A percentile compares a stretch with the other conserved stretches of the same genome.
Conservation (phyloP, 1,140 invertebrate species). For the Drosophila oshimai region DNA sequence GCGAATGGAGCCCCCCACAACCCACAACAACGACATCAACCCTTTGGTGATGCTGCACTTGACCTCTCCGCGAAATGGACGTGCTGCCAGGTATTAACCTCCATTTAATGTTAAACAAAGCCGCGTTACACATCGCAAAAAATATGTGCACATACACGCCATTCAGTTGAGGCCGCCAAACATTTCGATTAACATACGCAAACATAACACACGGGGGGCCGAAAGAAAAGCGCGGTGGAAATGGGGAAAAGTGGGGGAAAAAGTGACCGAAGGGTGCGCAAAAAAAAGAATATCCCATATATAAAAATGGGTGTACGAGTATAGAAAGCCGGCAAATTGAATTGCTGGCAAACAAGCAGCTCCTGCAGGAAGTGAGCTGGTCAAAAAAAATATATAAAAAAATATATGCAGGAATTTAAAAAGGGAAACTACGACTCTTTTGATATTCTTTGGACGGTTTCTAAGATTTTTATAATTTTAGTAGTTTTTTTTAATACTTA, state of each 20-base stretch:
- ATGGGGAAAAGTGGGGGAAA: neutral
- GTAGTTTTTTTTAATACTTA: too few species aligned
- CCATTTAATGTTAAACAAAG: conserved; percentile 81
- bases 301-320: neutral
- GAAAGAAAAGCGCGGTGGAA: neutral
- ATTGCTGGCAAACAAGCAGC: conserved; percentile 62
- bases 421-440: neutral
- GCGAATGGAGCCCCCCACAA: conserved; percentile 4
- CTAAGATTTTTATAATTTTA: neutral
- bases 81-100: conserved; percentile 82
- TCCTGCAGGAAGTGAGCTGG: conserved; percentile 34
- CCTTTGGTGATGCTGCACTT: conserved; percentile 52
- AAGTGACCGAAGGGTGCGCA: neutral
- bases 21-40: too few species aligned
- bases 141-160: neutral
- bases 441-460: neutral
- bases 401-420: neutral
- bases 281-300: conserved; percentile 9
- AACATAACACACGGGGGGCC: conserved; percentile 33
- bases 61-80: conserved; percentile 29
- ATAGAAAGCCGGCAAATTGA: conserved; percentile 57
- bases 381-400: conserved; percentile 25
- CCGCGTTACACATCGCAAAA: conserved; percentile 60
- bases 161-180: conserved; percentile 53
- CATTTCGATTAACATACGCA: conserved; percentile 80